Evolutionary conservation across 2,113 vertebrate genomes (phyloP), one percentile per base, ranked within the genome.

Genomic region (Mirounga angustirostris): DNA sequence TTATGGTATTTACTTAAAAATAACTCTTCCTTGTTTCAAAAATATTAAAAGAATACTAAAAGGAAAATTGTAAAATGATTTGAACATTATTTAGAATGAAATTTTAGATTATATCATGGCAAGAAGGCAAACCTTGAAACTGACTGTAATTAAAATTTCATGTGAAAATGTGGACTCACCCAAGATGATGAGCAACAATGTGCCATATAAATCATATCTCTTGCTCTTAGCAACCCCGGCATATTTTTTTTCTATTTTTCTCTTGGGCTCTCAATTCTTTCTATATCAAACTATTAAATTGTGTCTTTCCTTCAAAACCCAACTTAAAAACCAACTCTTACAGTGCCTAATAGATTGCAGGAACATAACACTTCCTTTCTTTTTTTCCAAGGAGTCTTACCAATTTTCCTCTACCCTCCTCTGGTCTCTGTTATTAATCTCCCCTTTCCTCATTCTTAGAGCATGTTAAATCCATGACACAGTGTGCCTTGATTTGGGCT

Each of bases 51-150:
- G 21, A 30, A 67, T 73, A 71, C 24, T 87, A 85, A 91, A 76
- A 87, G 65, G 76, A 95, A 96, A 54, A 83, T 59, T 78, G 1
- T 80, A 91, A 95, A 95, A 63, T n/a, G 6, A 67, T 58, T 67
- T 82, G 56, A 86, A 82, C 16, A 50, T 94, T 92, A 86, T 71
- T 92, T 94, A 58, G 81, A 84, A 80, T 96, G 33, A 95, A 97
- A 81, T 65, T 93, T 96, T 95, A 59, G 28, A 67, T 21, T 76
- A 80, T 30, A 74, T 79, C 1, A 4, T 26, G 40, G 59, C 33
- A 89, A 85, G 83, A 96, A 95, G 26, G 21, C 10, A 91, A 89
- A 91, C 9, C 54, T 93, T 88, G 52, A 65, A 82, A 91, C 33
- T 50, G 54, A 78, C 33, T n/a, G 4, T 76, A 93, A 95, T 67